These are phyloP conservation scores for Carterocephalus palaemon DNA, from an alignment of 2,888 invertebrate genomes.

Conservation along the genomic window DNA sequence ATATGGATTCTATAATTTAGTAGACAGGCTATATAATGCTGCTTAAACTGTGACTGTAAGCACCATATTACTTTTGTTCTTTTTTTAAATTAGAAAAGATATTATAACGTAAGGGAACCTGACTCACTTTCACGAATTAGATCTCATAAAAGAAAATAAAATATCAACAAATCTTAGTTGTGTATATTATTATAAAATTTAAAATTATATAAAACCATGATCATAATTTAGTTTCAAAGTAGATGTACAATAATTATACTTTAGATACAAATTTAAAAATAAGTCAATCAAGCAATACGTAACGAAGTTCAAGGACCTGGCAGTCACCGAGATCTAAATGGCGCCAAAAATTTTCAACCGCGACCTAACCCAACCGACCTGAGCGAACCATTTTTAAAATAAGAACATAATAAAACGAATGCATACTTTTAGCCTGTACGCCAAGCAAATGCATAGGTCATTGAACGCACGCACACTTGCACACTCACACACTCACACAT, in stretches of 20 bases:
- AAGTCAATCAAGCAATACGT: constrained; percentile 14
- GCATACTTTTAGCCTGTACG: constrained; percentile 78
- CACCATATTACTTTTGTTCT: too few species aligned
- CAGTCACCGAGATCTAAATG: constrained; percentile 42
- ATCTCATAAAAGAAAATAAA: too few species aligned
- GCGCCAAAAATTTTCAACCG: constrained; percentile 45
- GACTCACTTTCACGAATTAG: too few species aligned
- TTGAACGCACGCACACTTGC: constrained; percentile 65
- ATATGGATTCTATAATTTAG: too few species aligned
- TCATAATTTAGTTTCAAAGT: not conserved
- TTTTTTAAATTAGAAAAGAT: too few species aligned
- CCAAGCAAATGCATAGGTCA: constrained; percentile 77
- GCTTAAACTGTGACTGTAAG: too few species aligned
- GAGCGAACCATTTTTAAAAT: constrained; percentile 75
- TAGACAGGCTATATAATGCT: too few species aligned
- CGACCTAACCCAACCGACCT: constrained; percentile 74
- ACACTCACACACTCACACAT: constrained; percentile 41
- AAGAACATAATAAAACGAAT: constrained; percentile 77
- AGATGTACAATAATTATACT: too few species aligned
- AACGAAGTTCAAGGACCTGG: constrained; percentile 24
- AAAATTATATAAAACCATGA: too few species aligned
- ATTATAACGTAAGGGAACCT: too few species aligned
- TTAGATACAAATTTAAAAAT: constrained; percentile 10
- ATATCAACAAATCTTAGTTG: too few species aligned
- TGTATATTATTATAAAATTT: too few species aligned